These are phyloP conservation scores for Hedychridium roseum DNA, from an alignment of 2,888 invertebrate genomes.

Conservation along the genomic window DNA sequence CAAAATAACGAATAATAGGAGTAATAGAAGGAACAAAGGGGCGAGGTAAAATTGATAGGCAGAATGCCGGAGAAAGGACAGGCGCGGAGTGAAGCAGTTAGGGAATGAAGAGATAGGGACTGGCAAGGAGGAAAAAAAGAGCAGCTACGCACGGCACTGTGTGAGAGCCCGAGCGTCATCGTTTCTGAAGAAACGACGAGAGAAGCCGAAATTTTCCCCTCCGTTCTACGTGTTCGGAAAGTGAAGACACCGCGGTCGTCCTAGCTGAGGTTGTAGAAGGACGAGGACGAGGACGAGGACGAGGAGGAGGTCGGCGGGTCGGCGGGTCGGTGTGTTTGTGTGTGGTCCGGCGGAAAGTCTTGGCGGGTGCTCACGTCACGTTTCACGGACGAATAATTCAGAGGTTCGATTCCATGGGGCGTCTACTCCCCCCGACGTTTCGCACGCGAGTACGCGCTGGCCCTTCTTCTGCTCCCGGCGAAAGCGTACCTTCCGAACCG, in stretches of 20 bases:
- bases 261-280: background rate
- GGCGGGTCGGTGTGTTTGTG: no score
- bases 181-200: no score
- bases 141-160: conserved; percentile 6
- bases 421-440: background rate
- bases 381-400: background rate
- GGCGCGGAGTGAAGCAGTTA: no score
- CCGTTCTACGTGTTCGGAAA: conserved; percentile 14
- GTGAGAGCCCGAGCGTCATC: no score
- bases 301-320: background rate
- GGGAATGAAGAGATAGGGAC: background rate
- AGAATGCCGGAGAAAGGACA: no score
- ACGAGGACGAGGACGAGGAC: background rate
- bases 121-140: background rate
- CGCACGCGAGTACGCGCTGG: no score
- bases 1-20: no score
- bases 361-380: background rate
- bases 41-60: no score
- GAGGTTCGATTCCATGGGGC: background rate
- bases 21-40: no score
- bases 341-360: background rate
- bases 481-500: background rate
- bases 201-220: background rate
- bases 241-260: background rate
- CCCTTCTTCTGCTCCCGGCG: no score